Percentiles rank a stretch among this genome's conserved stretches.
These are phyloP conservation scores for Akabosia matsudoensis DNA, from an alignment of 1,140 invertebrate species.

Conservation along the genomic window DNA sequence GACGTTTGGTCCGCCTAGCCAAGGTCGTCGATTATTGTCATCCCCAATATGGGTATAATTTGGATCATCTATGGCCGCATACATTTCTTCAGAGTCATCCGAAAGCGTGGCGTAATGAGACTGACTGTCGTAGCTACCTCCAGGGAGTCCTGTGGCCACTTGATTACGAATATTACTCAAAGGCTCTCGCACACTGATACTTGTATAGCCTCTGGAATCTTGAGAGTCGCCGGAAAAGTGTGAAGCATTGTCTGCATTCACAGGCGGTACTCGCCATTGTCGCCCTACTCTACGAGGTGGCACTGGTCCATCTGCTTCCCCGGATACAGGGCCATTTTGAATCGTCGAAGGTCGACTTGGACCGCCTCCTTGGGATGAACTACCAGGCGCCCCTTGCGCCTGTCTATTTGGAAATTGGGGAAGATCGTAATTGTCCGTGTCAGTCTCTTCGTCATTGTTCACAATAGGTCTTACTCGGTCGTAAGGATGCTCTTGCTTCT, in stretches of 20 bases:
- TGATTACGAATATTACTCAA: conserved; percentile 44
- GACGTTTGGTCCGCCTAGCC: conserved; percentile 13
- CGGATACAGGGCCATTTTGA: conserved; percentile 4
- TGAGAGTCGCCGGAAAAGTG: conserved; percentile 47
- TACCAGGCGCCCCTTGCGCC: no score
- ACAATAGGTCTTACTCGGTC: conserved; percentile 28
- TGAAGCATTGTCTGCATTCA: conserved; percentile 31
- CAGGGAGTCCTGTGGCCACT: conserved; percentile 17
- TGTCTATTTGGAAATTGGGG: conserved; percentile 30
- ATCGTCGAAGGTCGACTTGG: background rate
- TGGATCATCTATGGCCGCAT: conserved; percentile 46
- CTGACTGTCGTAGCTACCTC: conserved; percentile 38
- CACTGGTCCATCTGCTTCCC: conserved; percentile 29
- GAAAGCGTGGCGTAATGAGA: conserved; percentile 46
- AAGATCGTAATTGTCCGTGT: conserved; percentile 45
- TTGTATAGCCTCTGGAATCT: conserved; percentile 45
- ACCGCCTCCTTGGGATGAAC: background rate
- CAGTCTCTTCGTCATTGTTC: conserved; percentile 42
- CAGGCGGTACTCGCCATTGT: conserved; percentile 41
- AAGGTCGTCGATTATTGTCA: conserved; percentile 24
- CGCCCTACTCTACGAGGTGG: conserved; percentile 38
- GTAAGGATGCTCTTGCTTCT: conserved; percentile 41
- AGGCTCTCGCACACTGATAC: conserved; percentile 44
- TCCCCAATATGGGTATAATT: conserved; percentile 41
- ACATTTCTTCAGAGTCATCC: conserved; percentile 47